Percentiles rank a stretch among this genome's conserved stretches.
Conservation (phyloP, 2,797 vertebrate genomes). For the Falco rusticolus region DNA sequence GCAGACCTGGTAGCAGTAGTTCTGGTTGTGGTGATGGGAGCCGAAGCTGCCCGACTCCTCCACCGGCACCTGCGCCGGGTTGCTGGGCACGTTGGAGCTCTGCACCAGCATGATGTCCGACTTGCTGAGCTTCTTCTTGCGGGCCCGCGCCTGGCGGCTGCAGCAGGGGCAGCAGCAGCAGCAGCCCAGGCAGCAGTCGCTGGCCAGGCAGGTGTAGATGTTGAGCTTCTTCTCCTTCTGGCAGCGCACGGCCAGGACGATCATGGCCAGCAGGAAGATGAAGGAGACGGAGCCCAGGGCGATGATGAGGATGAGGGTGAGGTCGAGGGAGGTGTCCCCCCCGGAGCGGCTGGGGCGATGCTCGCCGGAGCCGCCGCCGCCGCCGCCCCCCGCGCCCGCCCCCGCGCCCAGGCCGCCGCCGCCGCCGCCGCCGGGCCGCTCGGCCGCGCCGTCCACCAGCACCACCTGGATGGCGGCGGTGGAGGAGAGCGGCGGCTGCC, state of each 20-base stretch:
- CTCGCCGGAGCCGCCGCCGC: slow-evolving; percentile 73
- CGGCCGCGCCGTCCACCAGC: slow-evolving; percentile 88
- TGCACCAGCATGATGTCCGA: slow-evolving; percentile 98
- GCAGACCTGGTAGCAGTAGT: slow-evolving; percentile 99
- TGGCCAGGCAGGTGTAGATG: slow-evolving; percentile 91
- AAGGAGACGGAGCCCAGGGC: slow-evolving; percentile 92
- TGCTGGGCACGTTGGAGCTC: slow-evolving; percentile 85
- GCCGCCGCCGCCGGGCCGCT: slow-evolving; percentile 67
- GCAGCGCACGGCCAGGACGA: slow-evolving; percentile 95
- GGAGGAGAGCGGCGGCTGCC: slow-evolving; percentile 94
- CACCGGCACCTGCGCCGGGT: slow-evolving; percentile 85
- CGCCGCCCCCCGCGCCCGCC: slow-evolving; percentile 53
- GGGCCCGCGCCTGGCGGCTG: slow-evolving; percentile 86
- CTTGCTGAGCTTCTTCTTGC: slow-evolving; percentile 98
- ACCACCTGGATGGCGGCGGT: slow-evolving; percentile 89
- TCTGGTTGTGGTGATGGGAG: slow-evolving; percentile 94
- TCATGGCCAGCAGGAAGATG: slow-evolving; percentile 96
- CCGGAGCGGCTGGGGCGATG: slow-evolving; percentile 77
- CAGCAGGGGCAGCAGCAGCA: slow-evolving; percentile 88
- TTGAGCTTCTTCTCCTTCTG: slow-evolving; percentile 97
- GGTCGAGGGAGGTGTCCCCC: slow-evolving; percentile 87
- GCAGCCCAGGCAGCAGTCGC: slow-evolving; percentile 90
- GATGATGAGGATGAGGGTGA: slow-evolving; percentile 96
- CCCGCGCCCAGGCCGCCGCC: slow-evolving; percentile 72
- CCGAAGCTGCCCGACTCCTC: slow-evolving; percentile 90